Evolutionary conservation across 1,140 invertebrate species (phyloP).

Genomic region (Diploscapter pachys): DNA sequence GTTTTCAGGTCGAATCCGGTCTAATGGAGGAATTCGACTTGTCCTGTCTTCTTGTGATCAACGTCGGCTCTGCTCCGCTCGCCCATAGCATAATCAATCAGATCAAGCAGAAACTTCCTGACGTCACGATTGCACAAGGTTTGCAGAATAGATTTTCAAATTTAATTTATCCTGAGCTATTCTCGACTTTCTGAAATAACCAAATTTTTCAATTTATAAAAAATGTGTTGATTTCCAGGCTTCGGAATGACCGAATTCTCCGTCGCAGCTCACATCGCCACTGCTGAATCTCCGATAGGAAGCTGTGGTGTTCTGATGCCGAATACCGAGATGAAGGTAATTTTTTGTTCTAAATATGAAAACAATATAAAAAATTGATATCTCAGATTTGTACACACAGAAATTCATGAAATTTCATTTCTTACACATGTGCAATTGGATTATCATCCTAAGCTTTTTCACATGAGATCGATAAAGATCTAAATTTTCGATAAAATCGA

Average conservation of each 20-base stretch:
- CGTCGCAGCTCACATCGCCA: conserved; percentile 18
- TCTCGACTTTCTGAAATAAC: neutral
- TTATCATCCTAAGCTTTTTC: no score
- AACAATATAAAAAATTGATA: no score
- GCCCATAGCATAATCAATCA: conserved; percentile 10
- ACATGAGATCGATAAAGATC: no score
- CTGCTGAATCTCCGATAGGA: conserved; percentile 12
- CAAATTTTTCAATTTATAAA: neutral
- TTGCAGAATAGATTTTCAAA: neutral
- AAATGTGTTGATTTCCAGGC: conserved; percentile 1
- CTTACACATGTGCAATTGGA: no score
- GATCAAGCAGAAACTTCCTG: conserved; percentile 12
- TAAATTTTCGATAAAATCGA: no score
- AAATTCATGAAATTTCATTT: no score
- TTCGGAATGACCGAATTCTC: conserved; percentile 28
- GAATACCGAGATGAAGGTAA: conserved; percentile 20
- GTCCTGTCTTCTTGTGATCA: conserved; percentile 4
- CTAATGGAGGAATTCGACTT: conserved; percentile 21
- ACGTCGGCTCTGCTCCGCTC: conserved; percentile 20
- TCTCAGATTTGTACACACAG: no score
- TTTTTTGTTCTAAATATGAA: neutral
- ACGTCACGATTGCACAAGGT: conserved; percentile 20
- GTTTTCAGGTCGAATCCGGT: neutral
- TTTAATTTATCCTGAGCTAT: neutral
- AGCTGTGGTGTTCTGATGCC: conserved; percentile 20